These are phyloP conservation scores for Heteronetta atricapilla DNA, from an alignment of 2,113 vertebrate genomes.

Conservation along the genomic window DNA sequence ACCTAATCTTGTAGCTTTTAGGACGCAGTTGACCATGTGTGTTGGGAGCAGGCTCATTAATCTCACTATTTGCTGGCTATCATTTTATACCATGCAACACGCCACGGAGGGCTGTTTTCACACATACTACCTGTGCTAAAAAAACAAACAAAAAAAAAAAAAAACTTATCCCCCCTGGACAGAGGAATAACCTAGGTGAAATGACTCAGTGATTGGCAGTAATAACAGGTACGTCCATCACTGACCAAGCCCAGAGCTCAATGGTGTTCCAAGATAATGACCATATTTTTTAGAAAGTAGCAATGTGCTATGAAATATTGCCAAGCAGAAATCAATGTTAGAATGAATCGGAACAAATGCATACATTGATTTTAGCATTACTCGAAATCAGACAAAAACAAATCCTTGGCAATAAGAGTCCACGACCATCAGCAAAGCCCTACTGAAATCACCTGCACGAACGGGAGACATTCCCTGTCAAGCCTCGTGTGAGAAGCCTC, in stretches of 20 bases:
- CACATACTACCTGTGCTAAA: not conserved
- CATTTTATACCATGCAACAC: not conserved
- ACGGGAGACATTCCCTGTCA: not conserved
- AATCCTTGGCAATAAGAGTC: not conserved
- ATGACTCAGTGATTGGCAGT: not conserved
- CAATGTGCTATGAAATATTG: not conserved
- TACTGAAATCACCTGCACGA: not conserved
- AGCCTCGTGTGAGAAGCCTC: not conserved
- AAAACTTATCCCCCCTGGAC: not conserved
- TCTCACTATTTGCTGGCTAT: not conserved
- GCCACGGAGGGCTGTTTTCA: not conserved
- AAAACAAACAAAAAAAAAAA: not conserved
- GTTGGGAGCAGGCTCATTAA: no score
- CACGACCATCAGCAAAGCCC: not conserved
- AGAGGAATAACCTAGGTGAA: not conserved
- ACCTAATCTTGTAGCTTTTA: not conserved
- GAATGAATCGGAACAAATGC: not conserved
- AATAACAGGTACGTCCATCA: not conserved
- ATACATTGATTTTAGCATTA: not conserved
- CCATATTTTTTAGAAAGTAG: not conserved
- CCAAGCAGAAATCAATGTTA: not conserved
- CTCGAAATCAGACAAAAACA: not conserved
- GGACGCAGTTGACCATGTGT: not conserved
- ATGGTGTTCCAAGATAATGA: not conserved
- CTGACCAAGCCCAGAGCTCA: not conserved